Percentiles rank a stretch among this genome's conserved stretches.
phyloP scores from a whole-genome alignment of 2,113 vertebrate species.

The Bombycilla garrulus region DNA sequence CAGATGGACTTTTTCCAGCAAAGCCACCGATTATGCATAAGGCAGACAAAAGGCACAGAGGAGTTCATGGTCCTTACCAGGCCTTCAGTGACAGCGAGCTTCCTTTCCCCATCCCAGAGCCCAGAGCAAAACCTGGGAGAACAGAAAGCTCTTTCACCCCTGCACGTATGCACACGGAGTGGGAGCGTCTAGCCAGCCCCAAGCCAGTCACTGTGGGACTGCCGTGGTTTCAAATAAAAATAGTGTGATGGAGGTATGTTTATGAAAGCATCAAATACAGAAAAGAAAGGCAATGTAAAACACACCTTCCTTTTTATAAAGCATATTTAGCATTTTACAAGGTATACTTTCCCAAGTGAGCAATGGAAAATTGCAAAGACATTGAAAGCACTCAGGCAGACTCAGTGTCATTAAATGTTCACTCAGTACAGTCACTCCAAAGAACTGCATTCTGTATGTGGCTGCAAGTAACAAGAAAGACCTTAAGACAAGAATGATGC shows the following conservation, averaged over 20 bases:
- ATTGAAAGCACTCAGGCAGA: not conserved
- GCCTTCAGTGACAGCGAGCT: not conserved
- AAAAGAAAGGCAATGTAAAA: constrained; percentile 40
- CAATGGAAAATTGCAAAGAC: constrained; percentile 17
- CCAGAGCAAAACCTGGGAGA: not conserved
- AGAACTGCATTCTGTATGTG: not conserved
- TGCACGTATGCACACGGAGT: not conserved
- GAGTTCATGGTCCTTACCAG: not conserved
- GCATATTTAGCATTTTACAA: constrained; percentile 29
- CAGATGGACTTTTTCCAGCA: constrained; percentile 40
- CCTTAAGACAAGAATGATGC: not conserved
- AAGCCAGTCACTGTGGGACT: not conserved
- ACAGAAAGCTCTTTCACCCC: constrained; percentile 54
- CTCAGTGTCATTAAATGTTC: not conserved
- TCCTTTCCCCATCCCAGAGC: not conserved
- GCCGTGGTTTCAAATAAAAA: constrained; percentile 34
- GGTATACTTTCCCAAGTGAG: constrained; percentile 22
- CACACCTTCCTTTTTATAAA: constrained; percentile 30
- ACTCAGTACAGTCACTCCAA: not conserved
- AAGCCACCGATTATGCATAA: not conserved
- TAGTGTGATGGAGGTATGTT: constrained; percentile 15
- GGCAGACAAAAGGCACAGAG: not conserved
- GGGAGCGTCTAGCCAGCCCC: not conserved
- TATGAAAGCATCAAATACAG: constrained; percentile 51
- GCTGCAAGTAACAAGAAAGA: not conserved